Percentiles rank a stretch among this genome's conserved stretches.
These are phyloP conservation scores for Pseudoatta argentina DNA, from an alignment of 1,140 invertebrate genomes.

Conservation along the genomic window DNA sequence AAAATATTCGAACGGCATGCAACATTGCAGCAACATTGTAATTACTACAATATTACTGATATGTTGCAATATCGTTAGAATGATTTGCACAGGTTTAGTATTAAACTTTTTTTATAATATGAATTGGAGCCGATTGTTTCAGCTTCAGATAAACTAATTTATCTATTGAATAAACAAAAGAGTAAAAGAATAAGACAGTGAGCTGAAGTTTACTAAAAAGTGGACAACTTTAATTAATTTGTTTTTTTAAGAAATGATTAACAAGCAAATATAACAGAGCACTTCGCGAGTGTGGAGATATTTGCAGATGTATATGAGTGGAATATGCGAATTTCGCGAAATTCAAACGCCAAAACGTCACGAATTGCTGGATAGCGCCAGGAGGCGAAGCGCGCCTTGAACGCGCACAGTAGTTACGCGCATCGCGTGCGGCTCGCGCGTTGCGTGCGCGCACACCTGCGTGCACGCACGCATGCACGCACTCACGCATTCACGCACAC, in stretches of 20 bases:
- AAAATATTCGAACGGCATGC: too few species aligned
- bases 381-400: conserved; percentile 17
- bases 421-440: conserved; percentile 70
- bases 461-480: conserved; percentile 68
- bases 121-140: too few species aligned
- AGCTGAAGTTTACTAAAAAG: too few species aligned
- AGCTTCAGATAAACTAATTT: too few species aligned
- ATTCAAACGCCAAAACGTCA: not conserved
- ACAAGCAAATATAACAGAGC: not conserved
- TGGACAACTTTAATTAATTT: not conserved
- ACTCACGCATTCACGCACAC: conserved; percentile 74
- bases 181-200: too few species aligned
- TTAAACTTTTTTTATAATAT: too few species aligned
- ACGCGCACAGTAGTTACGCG: conserved; percentile 52
- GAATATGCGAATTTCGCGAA: not conserved
- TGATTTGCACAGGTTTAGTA: too few species aligned
- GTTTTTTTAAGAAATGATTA: not conserved
- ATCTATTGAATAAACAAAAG: too few species aligned
- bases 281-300: not conserved
- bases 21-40: too few species aligned
- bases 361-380: not conserved
- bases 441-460: conserved; percentile 71
- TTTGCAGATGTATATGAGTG: not conserved
- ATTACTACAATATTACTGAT: too few species aligned
- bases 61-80: too few species aligned